Conservation (phyloP, 1,140 invertebrate species). For the Zaprionus kolodkinae region DNA sequence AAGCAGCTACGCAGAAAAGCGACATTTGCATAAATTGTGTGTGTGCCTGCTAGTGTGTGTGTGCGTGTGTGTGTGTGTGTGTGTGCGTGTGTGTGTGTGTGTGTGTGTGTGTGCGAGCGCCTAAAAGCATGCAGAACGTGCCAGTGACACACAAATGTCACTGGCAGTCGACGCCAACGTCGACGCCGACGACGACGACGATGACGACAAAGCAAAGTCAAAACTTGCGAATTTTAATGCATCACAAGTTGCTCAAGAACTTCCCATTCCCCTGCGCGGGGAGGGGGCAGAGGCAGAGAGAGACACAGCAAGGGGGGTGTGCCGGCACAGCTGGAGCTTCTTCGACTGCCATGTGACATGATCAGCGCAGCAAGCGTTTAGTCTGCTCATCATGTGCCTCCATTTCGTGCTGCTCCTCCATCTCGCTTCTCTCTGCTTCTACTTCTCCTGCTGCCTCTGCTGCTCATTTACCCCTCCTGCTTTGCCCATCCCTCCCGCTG, state of each 20-base stretch:
- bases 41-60: neutral
- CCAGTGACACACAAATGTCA: conserved; percentile 79
- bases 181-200: neutral
- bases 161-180: conserved; percentile 6
- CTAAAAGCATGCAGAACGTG: conserved; percentile 71
- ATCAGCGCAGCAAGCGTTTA: neutral
- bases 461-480: neutral
- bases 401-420: too few species aligned
- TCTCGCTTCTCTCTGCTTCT: neutral
- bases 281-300: neutral
- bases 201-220: conserved; percentile 59
- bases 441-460: neutral
- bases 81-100: conserved; percentile 12
- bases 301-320: conserved; percentile 49
- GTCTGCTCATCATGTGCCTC: neutral
- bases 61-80: conserved; percentile 8
- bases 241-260: conserved; percentile 75
- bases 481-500: too few species aligned
- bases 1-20: conserved; percentile 75
- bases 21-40: conserved; percentile 71
- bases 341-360: conserved; percentile 4
- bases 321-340: neutral
- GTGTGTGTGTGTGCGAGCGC: conserved; percentile 20
- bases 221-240: conserved; percentile 81
- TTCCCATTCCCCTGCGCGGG: conserved; percentile 18